Evolutionary conservation across 2,888 invertebrate genomes (phyloP), one percentile per base, ranked within the genome.

Genomic region (Andrena camellia): DNA sequence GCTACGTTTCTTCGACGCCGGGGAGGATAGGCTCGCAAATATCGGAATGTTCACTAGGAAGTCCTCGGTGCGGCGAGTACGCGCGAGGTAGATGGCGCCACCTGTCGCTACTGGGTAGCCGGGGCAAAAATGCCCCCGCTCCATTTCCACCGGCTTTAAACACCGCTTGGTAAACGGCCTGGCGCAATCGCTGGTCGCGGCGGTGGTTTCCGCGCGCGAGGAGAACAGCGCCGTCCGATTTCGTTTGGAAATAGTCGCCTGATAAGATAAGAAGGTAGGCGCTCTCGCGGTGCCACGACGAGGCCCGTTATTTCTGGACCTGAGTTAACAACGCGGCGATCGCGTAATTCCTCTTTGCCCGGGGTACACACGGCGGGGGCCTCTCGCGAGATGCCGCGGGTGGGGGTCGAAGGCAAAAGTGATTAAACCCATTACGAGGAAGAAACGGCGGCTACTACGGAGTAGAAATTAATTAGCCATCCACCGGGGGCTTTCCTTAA

Each of bases 81-180:
- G 13, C 48, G 64, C 71, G 82, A 10, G 33, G 50, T 13, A 93
- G 93, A 92, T 92, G 92, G 93, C 93, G 91, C 89, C 92, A 91
- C 91, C 66, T 71, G 79, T 83, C 81, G 89, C 92, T 90, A 92
- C 91, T 92, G 54, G 33, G 31, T 26, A 10, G 6, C 67, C 5
- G n/a, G 52, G 20, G 17, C 48, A 52, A 75, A 59, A 69, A 10
- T 59, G 13, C n/a, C 35, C n/a, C 13, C 7, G 17, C 35, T 20
- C 54, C 20, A 2, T 69, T 57, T 52, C 57, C 17, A 13, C 29
- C 26, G 2, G 42, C 35, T 57, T 35, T 57, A 66, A 57, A 13
- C 42, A 13, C 42, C 42, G 23, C 63, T 31, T 29, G 42, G 73
- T 29, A 57, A 66, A 66, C 73, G 57, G 17, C 33, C 26, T 57